These are phyloP conservation scores for Eulemur mongoz DNA, from an alignment of 2,797 vertebrate genomes.

Conservation along the genomic window DNA sequence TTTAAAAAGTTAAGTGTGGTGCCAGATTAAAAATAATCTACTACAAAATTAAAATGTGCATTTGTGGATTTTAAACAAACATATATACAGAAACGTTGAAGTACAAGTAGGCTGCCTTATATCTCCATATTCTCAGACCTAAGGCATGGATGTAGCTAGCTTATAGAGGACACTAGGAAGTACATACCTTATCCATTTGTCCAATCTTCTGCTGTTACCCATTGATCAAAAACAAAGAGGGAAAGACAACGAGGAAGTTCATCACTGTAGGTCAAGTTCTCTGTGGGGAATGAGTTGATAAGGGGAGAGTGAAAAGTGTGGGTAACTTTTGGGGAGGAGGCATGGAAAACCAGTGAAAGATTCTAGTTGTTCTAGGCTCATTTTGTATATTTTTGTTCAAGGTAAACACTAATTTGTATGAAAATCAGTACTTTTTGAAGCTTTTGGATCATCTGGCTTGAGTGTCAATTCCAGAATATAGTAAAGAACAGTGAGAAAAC, in stretches of 20 bases:
- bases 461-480: background rate
- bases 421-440: background rate
- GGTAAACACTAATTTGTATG: background rate
- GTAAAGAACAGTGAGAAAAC: background rate
- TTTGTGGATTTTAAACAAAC: constrained; percentile 16
- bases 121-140: background rate
- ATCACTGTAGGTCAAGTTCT: background rate
- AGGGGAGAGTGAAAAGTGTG: background rate
- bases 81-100: background rate
- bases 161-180: background rate
- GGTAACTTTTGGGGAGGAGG: background rate
- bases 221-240: background rate
- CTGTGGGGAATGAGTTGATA: background rate
- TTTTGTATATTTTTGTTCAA: constrained; percentile 1
- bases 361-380: background rate
- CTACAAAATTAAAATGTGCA: background rate
- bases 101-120: background rate
- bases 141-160: background rate
- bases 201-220: background rate
- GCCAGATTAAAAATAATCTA: background rate
- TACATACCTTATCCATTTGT: background rate
- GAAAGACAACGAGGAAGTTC: background rate
- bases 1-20: background rate
- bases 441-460: background rate
- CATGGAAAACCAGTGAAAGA: background rate